Evolutionary conservation across 2,113 vertebrate genomes (phyloP).

Genomic region (Leptobrachium leishanense): DNA sequence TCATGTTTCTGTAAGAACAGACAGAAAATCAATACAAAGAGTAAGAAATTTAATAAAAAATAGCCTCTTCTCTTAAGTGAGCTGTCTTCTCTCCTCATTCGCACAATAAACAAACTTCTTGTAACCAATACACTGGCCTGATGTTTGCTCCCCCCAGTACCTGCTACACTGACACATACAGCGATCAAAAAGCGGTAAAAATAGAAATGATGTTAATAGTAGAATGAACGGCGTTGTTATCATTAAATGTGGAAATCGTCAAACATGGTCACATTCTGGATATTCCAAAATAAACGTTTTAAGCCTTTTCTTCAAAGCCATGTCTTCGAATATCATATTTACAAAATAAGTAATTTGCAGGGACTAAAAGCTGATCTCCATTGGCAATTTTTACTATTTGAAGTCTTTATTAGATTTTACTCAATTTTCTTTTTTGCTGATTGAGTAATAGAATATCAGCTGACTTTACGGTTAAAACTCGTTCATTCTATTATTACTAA

Average conservation of each 20-base stretch:
- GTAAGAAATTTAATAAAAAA: constrained; percentile 80
- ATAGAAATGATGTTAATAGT: not conserved
- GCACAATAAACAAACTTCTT: constrained; percentile 49
- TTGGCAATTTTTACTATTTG: too few species aligned
- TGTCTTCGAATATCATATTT: too few species aligned
- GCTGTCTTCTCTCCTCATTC: constrained; percentile 53
- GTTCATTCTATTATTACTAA: too few species aligned
- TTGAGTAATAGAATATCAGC: too few species aligned
- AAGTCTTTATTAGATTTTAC: too few species aligned
- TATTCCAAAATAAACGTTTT: too few species aligned
- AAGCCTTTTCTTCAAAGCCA: too few species aligned
- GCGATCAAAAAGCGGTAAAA: constrained; percentile 8
- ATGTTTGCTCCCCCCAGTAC: constrained; percentile 21
- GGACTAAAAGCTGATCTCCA: too few species aligned
- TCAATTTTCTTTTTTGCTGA: too few species aligned
- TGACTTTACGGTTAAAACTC: too few species aligned
- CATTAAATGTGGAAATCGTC: not conserved
- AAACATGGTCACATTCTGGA: too few species aligned
- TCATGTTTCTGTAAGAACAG: constrained; percentile 73
- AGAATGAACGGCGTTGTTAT: not conserved
- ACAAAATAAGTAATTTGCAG: too few species aligned
- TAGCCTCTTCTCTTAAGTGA: constrained; percentile 51
- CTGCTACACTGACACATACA: constrained; percentile 14
- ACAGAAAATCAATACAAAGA: constrained; percentile 84
- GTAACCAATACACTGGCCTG: constrained; percentile 19